Base-by-base conservation (phyloP, 1,140 invertebrate species). In the Drusus annulatus region DNA sequence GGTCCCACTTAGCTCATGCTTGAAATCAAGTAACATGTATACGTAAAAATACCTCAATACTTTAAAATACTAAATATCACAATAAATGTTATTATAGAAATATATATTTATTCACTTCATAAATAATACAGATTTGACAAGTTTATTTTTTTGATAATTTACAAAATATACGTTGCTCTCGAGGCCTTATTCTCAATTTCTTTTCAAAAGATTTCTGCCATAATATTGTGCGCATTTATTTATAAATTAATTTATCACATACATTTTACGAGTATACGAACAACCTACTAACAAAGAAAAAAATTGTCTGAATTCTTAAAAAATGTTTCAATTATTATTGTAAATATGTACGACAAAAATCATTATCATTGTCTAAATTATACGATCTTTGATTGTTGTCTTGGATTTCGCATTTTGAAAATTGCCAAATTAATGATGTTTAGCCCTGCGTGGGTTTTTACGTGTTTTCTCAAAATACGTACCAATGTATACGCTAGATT, bases 41-140 rank as follows among this genome's bases (percentile, higher is more conserved):
- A 89, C 87, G 88, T 89, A 89, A 88, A 84, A 84, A 86, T 89
- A 89, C 88, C 88, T 89, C 88, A 88, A 84, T 87, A 87, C 86
- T 86, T 86, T 84, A 86, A 86, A 85, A 84, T 84, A 81, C 31
- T 74, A 54, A 81, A 8, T 78, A 78, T 73, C 50, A 79, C 73
- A 81, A 76, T 79, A 25, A n/a, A 63, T 63, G 60, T 63, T 63
- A 63, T 63, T 63, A 69, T 69, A 69, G 15, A 69, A 69, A 69
- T 45, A 16, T 69, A 50, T 69, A 69, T 69, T 69, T 69, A 45
- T 19, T 69, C 5, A 36, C 65, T 69, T 45, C 60, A 28, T 63
- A 25, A 19, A 63, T 23, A 63, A 63, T 63, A 36, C 31, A 63
- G 60, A 63, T 63, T 62, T 63, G 23, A 63, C 21, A 63, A 25